Conservation (phyloP, 2,888 invertebrate genomes). For the Rhagonycha lutea region DNA sequence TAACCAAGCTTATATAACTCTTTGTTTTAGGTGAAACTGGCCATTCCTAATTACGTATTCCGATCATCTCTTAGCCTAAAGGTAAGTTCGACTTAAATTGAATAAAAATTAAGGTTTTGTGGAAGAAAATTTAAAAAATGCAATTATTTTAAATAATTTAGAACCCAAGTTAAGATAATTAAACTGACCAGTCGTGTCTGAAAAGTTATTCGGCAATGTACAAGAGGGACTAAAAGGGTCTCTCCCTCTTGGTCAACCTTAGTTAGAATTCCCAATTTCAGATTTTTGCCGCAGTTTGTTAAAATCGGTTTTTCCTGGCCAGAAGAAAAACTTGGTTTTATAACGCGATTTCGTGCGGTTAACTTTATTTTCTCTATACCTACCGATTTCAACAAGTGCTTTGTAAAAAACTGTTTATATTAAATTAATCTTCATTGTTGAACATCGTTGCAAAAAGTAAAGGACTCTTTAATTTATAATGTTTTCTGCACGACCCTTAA, state of each 20-base stretch:
- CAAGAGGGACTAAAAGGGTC: background rate
- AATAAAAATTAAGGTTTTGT: background rate
- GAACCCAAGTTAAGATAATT: background rate
- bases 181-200: background rate
- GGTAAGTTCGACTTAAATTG: background rate
- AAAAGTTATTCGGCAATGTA: background rate
- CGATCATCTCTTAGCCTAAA: background rate
- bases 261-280: background rate
- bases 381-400: constrained; percentile 1
- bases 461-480: background rate
- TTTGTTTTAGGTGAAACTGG: background rate
- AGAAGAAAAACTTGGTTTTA: background rate
- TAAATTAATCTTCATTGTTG: background rate
- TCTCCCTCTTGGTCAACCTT: background rate
- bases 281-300: background rate
- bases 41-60: background rate
- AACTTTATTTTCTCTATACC: background rate
- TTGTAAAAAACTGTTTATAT: background rate
- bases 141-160: background rate
- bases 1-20: background rate
- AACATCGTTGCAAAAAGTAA: background rate
- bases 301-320: background rate
- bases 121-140: background rate
- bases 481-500: background rate
- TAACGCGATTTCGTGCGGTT: background rate